Percentiles rank a stretch among this genome's conserved stretches.
These are phyloP conservation scores for Sitobion miscanthi DNA, from an alignment of 1,140 invertebrate species.

Conservation along the genomic window DNA sequence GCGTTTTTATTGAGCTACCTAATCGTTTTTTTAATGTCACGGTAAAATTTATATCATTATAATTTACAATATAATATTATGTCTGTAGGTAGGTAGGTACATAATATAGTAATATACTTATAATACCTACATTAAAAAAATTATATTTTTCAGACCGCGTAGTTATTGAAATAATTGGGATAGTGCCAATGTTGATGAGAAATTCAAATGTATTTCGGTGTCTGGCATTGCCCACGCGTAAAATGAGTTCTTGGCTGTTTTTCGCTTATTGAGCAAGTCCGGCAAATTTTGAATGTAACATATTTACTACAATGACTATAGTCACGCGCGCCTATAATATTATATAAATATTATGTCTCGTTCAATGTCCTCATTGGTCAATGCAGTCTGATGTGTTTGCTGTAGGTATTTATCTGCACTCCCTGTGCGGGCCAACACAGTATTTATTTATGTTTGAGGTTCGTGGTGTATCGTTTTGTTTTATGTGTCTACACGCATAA, in stretches of 20 bases:
- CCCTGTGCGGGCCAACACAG: no score
- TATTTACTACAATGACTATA: no score
- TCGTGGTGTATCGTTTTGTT: background rate
- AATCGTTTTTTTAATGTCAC: no score
- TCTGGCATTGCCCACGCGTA: background rate
- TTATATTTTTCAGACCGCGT: background rate
- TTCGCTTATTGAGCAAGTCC: background rate
- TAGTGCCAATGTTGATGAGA: background rate
- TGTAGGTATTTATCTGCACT: background rate
- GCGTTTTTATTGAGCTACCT: no score
- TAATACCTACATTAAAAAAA: no score
- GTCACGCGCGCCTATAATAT: background rate
- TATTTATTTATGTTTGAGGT: background rate
- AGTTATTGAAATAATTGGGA: background rate
- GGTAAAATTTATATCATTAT: no score
- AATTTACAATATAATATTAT: no score
- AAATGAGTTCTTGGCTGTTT: background rate
- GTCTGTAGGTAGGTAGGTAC: no score
- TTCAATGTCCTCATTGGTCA: background rate
- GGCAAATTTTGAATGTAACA: background rate
- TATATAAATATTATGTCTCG: background rate
- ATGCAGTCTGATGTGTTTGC: background rate
- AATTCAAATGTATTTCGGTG: background rate
- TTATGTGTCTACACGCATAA: no score
- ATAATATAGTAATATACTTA: no score